These are phyloP conservation scores for Halcyon malimbica DNA, from an alignment of 2,113 vertebrate genomes.

Conservation along the genomic window DNA sequence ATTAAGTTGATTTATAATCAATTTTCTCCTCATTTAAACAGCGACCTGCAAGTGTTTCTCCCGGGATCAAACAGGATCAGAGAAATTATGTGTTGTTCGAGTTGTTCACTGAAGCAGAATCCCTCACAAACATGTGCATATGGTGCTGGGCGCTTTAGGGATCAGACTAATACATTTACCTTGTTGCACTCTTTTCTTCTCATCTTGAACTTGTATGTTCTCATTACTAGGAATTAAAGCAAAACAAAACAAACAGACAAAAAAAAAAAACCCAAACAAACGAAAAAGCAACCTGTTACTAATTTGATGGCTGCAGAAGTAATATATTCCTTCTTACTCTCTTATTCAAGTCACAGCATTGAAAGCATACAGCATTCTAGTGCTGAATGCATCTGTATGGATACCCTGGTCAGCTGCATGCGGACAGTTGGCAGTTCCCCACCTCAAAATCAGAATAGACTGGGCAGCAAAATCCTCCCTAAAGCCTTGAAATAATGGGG, in stretches of 20 bases:
- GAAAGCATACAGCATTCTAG: not conserved
- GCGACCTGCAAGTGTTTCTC: conserved; percentile 56
- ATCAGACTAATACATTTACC: not conserved
- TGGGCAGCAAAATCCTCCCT: not conserved
- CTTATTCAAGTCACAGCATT: not conserved
- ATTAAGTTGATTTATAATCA: conserved; percentile 75
- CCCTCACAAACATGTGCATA: not conserved
- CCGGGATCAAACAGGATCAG: conserved; percentile 34
- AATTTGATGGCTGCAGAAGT: not conserved
- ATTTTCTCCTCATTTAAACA: conserved; percentile 72
- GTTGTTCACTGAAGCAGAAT: conserved; percentile 11
- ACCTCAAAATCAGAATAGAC: not conserved
- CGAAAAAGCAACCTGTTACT: not conserved
- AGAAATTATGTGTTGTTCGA: conserved; percentile 26
- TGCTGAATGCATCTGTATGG: not conserved
- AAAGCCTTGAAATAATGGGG: not conserved
- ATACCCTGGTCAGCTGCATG: not conserved
- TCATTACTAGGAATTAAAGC: not conserved
- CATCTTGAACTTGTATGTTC: not conserved
- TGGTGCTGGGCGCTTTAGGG: not conserved
- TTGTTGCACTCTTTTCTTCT: not conserved
- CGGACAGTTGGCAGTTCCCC: not conserved
- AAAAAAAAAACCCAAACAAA: not conserved
- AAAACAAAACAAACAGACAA: not conserved
- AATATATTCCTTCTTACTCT: not conserved